Conservation (phyloP, 2,113 vertebrate genomes). For the Leptocoma aspasia region DNA sequence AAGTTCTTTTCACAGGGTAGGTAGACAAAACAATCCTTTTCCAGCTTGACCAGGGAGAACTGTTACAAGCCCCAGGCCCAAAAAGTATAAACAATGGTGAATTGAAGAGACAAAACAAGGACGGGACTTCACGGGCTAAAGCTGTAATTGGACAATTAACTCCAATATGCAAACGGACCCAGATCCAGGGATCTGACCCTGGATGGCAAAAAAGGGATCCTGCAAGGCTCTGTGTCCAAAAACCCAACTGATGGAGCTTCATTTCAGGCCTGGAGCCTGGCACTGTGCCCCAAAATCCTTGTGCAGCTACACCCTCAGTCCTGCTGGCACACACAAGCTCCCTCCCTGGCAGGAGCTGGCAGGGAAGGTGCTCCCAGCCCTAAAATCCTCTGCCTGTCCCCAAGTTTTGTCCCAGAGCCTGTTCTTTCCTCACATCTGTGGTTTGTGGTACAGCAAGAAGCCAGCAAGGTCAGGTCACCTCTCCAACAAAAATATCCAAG, state of each 20-base stretch:
- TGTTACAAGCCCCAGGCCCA: background rate
- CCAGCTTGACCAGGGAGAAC: background rate
- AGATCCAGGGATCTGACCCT: fast-evolving
- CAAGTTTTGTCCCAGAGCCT: fast-evolving
- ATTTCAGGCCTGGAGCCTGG: background rate
- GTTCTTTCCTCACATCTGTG: background rate
- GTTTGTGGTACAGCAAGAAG: background rate
- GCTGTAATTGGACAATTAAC: background rate
- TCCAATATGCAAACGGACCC: background rate
- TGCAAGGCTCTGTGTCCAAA: background rate
- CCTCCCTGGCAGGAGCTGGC: background rate
- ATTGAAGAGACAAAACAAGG: background rate
- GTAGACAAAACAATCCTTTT: background rate
- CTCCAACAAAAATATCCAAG: background rate
- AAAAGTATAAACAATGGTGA: background rate
- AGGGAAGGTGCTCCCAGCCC: background rate
- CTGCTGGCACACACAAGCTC: background rate
- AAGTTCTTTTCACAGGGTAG: background rate
- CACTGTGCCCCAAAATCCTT: background rate
- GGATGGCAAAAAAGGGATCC: background rate
- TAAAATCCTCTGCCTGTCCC: background rate
- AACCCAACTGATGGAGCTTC: background rate
- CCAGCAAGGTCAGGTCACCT: background rate
- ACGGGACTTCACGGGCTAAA: background rate
- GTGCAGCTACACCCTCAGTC: fast-evolving